Base-by-base conservation (phyloP, 2,888 invertebrate species). In the Shargacucullia verbasci region DNA sequence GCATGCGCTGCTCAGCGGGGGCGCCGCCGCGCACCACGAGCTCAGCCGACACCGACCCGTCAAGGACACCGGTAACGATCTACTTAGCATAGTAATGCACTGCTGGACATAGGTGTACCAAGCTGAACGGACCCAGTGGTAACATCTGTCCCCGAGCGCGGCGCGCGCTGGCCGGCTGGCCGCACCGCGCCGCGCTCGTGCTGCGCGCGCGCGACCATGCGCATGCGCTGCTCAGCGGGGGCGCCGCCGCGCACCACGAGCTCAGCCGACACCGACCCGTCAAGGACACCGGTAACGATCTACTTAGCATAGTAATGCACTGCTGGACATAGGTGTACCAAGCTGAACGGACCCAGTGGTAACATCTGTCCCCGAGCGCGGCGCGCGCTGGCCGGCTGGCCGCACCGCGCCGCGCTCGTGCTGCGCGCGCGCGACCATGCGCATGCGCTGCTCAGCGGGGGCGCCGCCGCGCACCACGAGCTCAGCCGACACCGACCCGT, bases 161-260 rank as follows among this genome's bases (percentile, higher is more conserved):
- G 73, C 95, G 98, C 12, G 93, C 97, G 44, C 93, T 98, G 37
- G 97, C 96, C 72, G 96, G 96, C 73, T 98, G 20, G 20, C 20
- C 20, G 2, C 2, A 20, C 20, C 20, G 20, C 20, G 4, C 20
- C 20, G 20, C 20, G 20, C 20, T 20, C 2, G 20, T 96, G 94
- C 93, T 97, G 75, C 95, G 97, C 58, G 97, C 97, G 0, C 91
- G 97, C 8, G 97, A 98, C 85, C 98, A 98, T 86, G 96, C 98
- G 11, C 95, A 96, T 41, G 96, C 97, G 81, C 96, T 98, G 84
- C 91, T 98, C 33, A 96, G 97, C 34, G 98, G 92, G 7, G 86
- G 72, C 61, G 69, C 67, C 67, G 73, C 78, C 15, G 33, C 77
- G 7, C 70, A 53, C 25, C 78, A 62, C 54, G 78, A 80, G 46